phyloP scores from a whole-genome alignment of 2,797 vertebrate species.

The Aythya fuligula region DNA sequence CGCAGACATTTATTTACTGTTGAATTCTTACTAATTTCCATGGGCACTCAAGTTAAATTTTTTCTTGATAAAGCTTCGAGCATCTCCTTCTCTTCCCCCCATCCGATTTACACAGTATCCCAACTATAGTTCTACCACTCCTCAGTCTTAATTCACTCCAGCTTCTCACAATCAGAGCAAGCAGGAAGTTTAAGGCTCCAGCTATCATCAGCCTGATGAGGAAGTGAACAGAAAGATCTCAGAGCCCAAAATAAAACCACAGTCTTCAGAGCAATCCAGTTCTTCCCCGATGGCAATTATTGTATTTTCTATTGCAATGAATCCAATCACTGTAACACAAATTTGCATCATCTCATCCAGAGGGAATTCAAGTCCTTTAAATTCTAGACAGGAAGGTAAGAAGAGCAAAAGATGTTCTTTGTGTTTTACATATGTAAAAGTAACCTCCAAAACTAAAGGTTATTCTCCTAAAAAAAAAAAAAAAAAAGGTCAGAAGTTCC shows the following conservation, averaged over 20 bases:
- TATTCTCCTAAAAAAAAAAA: background rate
- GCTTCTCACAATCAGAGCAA: background rate
- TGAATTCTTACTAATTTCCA: background rate
- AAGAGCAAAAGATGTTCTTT: background rate
- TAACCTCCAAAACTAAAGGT: background rate
- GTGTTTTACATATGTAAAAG: background rate
- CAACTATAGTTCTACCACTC: background rate
- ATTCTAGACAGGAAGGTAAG: background rate
- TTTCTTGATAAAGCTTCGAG: background rate
- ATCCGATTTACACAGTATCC: background rate
- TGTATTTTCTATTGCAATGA: background rate
- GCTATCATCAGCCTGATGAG: background rate
- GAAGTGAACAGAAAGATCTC: background rate
- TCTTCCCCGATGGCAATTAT: background rate
- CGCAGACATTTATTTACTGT: background rate
- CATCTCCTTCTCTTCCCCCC: background rate
- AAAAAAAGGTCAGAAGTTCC: background rate
- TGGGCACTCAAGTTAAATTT: fast-evolving
- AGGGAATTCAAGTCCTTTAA: background rate
- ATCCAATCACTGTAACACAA: background rate
- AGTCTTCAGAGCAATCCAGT: background rate
- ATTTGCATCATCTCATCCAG: background rate
- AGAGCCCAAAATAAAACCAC: background rate
- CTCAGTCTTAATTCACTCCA: background rate
- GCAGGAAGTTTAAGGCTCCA: background rate